Evolutionary conservation across 2,797 vertebrate genomes (phyloP), one percentile per base, ranked within the genome.

Genomic region (Brachyrhaphis roseni): DNA sequence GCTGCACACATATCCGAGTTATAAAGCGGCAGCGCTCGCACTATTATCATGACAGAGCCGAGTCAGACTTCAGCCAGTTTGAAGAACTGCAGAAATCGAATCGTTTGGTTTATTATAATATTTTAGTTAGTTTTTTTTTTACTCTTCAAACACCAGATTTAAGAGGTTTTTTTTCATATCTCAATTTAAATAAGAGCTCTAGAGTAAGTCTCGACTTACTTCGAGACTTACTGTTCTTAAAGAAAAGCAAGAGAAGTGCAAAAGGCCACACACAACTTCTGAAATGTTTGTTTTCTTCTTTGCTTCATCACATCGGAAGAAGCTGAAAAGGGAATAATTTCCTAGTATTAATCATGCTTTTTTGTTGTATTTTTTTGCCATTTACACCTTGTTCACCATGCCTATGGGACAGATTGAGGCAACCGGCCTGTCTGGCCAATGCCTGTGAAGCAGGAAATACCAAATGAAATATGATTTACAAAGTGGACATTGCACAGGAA

Each of bases 211-310:
- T 79, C 75, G 77, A 84, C 81, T 77, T 46, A 46, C 59, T 78
- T 82, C 72, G 39, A 88, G n/a, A 12, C 26, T 23, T 59, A 23
- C 49, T 23, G 20, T 51, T 23, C 34, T 62, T 74, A 36, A 80
- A 73, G 16, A 57, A 78, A 72, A 82, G 75, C 15, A 34, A 12
- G 16, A 53, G 23, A 26, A 92, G 93, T 93, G 89, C 59, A 80
- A 82, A 81, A 70, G 31, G 31, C 55, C 88, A 93, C 95, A 95
- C 89, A 94, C 90, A 88, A 93, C 28, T 0, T 73, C 73, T 80
- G 39, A 93, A 23, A 26, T 82, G 16, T 77, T 73, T 55, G 74
- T 53, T 68, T 53, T 36, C 71, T 73, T 73, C 53, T 76, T 34
- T 47, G n/a, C 51, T 49, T 59, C 36, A 45, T 82, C n/a, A 3